These are phyloP conservation scores for Sarcophaga carnaria DNA, from an alignment of 2,888 invertebrate genomes.

Conservation along the genomic window DNA sequence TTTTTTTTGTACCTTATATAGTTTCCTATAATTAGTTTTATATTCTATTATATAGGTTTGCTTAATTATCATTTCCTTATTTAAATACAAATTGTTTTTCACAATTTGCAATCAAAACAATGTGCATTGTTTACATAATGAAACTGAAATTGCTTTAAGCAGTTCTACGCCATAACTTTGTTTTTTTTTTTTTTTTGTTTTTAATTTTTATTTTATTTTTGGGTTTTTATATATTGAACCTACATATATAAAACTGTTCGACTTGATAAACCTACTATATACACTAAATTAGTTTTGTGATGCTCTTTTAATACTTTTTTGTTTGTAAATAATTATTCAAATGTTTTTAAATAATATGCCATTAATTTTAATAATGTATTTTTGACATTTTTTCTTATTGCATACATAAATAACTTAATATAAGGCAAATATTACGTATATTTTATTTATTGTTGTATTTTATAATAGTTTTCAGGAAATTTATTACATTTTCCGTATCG, in stretches of 20 bases:
- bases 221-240: neutral
- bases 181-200: conserved; percentile 4
- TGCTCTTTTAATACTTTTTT: conserved; percentile 22
- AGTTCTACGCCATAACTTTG: conserved; percentile 46
- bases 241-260: neutral
- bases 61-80: conserved; percentile 9
- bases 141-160: conserved; percentile 35
- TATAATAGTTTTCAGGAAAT: neutral
- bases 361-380: conserved; percentile 11
- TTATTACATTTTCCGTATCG: neutral
- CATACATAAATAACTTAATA: too few relatives aligned
- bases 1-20: conserved; percentile 10
- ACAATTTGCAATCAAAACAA: neutral
- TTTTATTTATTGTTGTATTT: neutral
- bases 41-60: conserved; percentile 31
- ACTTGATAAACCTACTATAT: neutral
- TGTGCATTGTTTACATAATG: neutral
- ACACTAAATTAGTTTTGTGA: conserved; percentile 24
- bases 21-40: conserved; percentile 21
- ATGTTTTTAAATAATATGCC: conserved; percentile 11
- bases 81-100: neutral
- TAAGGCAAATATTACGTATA: too few relatives aligned
- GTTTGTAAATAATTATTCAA: conserved; percentile 33
- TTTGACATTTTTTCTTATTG: neutral
- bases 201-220: conserved; percentile 8